A percentile compares a stretch with the other conserved stretches of the same genome.
Evolutionary conservation across 2,888 invertebrate species (phyloP).

Genomic region (Thumatha senex): DNA sequence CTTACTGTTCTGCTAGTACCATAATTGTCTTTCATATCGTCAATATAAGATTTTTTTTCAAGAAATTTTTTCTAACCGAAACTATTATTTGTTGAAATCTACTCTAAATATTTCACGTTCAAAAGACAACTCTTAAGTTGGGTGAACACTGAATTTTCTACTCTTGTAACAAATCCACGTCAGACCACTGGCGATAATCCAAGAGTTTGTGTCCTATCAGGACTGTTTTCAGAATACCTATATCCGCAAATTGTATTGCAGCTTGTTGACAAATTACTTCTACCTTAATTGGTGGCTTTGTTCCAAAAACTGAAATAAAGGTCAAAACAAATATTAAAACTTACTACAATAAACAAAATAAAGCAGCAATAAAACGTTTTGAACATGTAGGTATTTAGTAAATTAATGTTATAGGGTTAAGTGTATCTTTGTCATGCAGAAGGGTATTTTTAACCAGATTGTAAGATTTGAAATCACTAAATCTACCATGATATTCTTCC

Average conservation of each 20-base stretch:
- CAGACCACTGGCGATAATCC: constrained; percentile 67
- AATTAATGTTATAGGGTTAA: too few relatives aligned
- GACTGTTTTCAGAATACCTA: constrained; percentile 49
- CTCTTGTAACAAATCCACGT: constrained; percentile 65
- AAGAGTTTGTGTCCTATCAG: constrained; percentile 59
- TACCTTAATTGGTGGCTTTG: constrained; percentile 1
- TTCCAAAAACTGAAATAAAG: neutral
- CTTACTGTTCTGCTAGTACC: too few relatives aligned
- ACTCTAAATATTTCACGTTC: constrained; percentile 28
- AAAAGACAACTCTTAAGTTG: constrained; percentile 41
- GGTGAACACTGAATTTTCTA: constrained; percentile 63
- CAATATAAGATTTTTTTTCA: too few relatives aligned
- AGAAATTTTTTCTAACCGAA: too few relatives aligned
- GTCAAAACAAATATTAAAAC: neutral
- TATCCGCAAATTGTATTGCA: constrained; percentile 32
- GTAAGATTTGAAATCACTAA: too few relatives aligned
- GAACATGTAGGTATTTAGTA: too few relatives aligned
- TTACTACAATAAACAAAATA: too few relatives aligned
- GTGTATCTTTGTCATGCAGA: too few relatives aligned
- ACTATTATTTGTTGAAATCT: neutral
- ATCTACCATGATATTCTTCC: too few relatives aligned
- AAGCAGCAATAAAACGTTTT: too few relatives aligned
- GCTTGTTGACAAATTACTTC: constrained; percentile 25
- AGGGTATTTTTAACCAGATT: too few relatives aligned
- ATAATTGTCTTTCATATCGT: too few relatives aligned